These are phyloP conservation scores for Actinostola sp. DNA, from an alignment of 92 coral and sea anemone genomes.

Conservation along the genomic window DNA sequence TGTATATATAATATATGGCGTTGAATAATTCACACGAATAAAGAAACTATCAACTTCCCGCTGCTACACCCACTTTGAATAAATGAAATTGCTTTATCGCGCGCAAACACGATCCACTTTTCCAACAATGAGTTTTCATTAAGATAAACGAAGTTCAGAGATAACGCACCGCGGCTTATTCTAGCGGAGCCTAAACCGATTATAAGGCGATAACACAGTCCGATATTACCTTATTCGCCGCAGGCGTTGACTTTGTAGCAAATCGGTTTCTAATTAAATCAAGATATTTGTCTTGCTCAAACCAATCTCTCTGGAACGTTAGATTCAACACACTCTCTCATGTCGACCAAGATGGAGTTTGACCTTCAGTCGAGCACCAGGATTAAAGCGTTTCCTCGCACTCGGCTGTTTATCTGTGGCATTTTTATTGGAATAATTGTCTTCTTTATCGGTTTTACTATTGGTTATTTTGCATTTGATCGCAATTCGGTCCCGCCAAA, in stretches of 20 bases:
- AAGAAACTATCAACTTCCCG: no score
- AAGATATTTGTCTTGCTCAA: neutral
- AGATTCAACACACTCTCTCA: neutral
- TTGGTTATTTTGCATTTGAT: conserved; percentile 24
- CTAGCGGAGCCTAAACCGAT: no score
- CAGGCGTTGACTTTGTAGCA: conserved; percentile 9
- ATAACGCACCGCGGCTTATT: no score
- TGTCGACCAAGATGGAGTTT: conserved; percentile 16
- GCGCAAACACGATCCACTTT: no score
- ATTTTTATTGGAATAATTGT: conserved; percentile 13
- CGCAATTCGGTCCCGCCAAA: neutral
- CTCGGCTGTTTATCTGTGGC: conserved; percentile 4
- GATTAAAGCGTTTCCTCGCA: conserved; percentile 2
- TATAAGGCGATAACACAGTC: no score
- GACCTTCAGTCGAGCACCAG: conserved; percentile 5
- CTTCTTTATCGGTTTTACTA: conserved; percentile 25
- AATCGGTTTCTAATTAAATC: conserved; percentile 1
- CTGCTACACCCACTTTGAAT: no score
- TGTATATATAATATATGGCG: no score
- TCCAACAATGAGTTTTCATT: no score
- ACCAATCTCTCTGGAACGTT: neutral
- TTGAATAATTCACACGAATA: no score
- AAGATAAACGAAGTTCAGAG: no score
- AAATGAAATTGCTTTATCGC: no score
- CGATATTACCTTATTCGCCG: conserved; percentile 1